Percentiles rank a stretch among this genome's conserved stretches.
Evolutionary conservation across 2,797 vertebrate genomes (phyloP).

Genomic region (Falco cherrug): DNA sequence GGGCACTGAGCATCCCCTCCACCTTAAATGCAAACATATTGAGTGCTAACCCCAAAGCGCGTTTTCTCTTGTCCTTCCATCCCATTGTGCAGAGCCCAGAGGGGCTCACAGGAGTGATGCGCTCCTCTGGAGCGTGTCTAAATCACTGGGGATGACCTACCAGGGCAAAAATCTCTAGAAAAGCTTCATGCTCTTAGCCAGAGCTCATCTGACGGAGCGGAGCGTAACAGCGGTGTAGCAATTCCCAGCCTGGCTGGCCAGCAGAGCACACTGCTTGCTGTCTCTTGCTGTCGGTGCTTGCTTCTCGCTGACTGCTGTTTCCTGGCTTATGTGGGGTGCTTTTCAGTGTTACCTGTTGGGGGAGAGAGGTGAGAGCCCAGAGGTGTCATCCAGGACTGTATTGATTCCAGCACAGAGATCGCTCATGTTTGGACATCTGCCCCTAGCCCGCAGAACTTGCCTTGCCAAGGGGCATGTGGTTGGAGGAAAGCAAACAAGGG

Average conservation of each 20-base stretch:
- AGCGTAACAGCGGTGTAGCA: fast-evolving
- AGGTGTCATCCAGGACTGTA: not conserved
- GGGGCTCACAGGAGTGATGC: fast-evolving
- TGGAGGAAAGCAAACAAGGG: not conserved
- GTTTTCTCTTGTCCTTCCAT: not conserved
- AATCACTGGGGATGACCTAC: not conserved
- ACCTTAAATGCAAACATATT: fast-evolving
- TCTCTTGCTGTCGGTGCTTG: no score
- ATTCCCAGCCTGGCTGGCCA: not conserved
- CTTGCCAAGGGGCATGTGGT: not conserved
- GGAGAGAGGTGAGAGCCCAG: not conserved
- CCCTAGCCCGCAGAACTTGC: not conserved
- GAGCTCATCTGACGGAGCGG: fast-evolving
- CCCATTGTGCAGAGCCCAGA: not conserved
- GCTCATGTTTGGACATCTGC: not conserved
- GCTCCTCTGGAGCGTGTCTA: not conserved
- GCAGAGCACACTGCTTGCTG: not conserved
- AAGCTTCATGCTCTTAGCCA: not conserved
- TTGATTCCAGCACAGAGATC: not conserved
- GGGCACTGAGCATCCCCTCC: not conserved
- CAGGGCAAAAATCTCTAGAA: not conserved
- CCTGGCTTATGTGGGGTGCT: fast-evolving
- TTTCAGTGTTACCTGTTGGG: not conserved
- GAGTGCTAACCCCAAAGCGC: fast-evolving
- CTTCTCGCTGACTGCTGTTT: not conserved